Evolutionary conservation across 2,797 vertebrate genomes (phyloP), one percentile per base, ranked within the genome.

Genomic region (Sebastes miniatus): DNA sequence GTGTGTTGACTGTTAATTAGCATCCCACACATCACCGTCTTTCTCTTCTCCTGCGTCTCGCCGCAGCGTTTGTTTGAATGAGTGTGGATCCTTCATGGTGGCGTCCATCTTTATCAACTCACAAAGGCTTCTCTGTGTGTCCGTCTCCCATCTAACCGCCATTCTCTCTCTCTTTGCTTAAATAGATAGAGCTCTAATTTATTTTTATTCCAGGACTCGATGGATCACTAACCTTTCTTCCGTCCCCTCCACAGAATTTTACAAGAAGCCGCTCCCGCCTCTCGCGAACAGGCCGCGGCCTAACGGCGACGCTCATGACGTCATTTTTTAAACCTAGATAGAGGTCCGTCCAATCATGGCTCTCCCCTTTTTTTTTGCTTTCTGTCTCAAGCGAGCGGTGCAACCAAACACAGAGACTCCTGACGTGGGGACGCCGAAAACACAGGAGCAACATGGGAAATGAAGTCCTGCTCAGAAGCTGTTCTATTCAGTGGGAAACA

Each of bases 231-330:
- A 89, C 77, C 39, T 81, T 62, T 80, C 79, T 52, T 80, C 65
- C 73, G 3, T 78, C 84, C 85, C 74, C 77, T 94, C 83, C 83
- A 66, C 96, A 96, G 96, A 96, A 22, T 95, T 96, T 93, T 94
- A 84, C 92, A 97, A 97, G 84, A 99, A 98, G 92, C 97, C 97
- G 32, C 95, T 99, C 74, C 98, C 98, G 16, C 97, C 98, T 0
- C 90, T 99, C n/a, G 93, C 95, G 57, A 80, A 96, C 68, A 95
- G 94, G 90, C 97, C 96, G 83, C 96, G 92, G 93, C 97, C 98
- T 61, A 99, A 98, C 84, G 94, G 97, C 61, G 98, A 98, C 80
- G 87, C 95, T 70, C 95, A 97, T 3, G 97, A 98, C 83, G 81
- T 97, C 88, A 95, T 97, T 90, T 96, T 96, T 83, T 99, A 96